A percentile compares a stretch with the other conserved stretches of the same genome.
phyloP scores from a whole-genome alignment of 2,113 vertebrate species.

The Dinomys branickii region DNA sequence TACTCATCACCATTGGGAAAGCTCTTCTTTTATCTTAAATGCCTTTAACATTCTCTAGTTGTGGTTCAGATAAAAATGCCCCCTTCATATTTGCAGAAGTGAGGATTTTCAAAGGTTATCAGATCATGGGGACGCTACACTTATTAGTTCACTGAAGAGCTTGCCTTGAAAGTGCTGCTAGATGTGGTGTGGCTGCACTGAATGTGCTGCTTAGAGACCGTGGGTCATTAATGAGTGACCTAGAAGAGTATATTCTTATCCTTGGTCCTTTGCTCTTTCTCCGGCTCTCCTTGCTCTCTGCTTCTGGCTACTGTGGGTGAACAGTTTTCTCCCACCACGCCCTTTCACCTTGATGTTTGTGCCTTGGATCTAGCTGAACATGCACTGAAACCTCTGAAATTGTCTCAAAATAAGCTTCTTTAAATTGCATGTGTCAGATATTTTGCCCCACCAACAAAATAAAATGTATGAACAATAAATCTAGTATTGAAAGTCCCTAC shows the following conservation, averaged over 20 bases:
- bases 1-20: neutral
- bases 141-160: neutral
- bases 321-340: neutral
- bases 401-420: neutral
- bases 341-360: neutral
- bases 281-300: neutral
- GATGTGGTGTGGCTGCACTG: neutral
- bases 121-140: neutral
- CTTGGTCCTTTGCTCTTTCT: neutral
- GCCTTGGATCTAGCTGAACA: neutral
- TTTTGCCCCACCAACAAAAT: neutral
- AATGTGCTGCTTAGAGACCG: neutral
- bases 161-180: neutral
- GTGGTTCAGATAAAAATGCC: neutral
- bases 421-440: neutral
- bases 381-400: neutral
- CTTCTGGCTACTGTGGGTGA: neutral
- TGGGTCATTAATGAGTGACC: neutral
- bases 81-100: neutral
- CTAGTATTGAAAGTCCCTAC: neutral
- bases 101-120: neutral
- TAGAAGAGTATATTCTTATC: neutral
- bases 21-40: neutral
- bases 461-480: neutral
- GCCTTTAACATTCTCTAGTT: neutral